Percentiles rank a stretch among this genome's conserved stretches.
These are phyloP conservation scores for Alloscopus bannaensis DNA, from an alignment of 2,888 invertebrate genomes.

Conservation along the genomic window DNA sequence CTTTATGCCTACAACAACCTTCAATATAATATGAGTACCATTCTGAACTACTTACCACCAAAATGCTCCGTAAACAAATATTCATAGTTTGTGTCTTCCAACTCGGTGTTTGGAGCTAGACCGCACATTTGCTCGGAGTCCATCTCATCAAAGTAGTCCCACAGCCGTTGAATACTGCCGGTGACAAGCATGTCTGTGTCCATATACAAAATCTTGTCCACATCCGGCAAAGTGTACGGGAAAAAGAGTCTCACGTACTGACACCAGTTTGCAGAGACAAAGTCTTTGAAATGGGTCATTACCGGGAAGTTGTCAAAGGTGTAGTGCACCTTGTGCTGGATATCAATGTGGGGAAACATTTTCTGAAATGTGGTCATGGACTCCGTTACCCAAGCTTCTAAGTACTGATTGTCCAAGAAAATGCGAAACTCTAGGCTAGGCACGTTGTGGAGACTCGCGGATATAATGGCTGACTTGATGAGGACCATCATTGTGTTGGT, in stretches of 20 bases:
- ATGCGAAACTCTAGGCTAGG: background rate
- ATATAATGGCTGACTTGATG: background rate
- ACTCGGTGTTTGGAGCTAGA: background rate
- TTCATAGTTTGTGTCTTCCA: constrained; percentile 1
- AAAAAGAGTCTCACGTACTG: background rate
- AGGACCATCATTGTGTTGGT: background rate
- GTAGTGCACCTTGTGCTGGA: background rate
- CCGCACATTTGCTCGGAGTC: background rate
- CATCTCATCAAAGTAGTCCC: background rate
- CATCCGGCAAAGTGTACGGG: background rate
- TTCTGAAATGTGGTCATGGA: background rate
- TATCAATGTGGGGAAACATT: background rate
- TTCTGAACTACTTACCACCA: constrained; percentile 16
- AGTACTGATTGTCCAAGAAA: background rate
- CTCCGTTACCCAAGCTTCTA: background rate
- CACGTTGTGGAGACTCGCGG: background rate
- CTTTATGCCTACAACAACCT: background rate
- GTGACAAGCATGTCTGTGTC: constrained; percentile 28
- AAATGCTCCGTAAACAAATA: background rate
- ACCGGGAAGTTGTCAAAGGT: background rate
- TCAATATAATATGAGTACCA: background rate
- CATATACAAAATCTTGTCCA: constrained; percentile 20
- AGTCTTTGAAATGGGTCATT: background rate
- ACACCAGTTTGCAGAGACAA: background rate
- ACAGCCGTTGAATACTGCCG: constrained; percentile 4